A percentile compares a stretch with the other conserved stretches of the same genome.
Evolutionary conservation across 2,888 invertebrate genomes (phyloP).

Genomic region (Spicauda simplicius): DNA sequence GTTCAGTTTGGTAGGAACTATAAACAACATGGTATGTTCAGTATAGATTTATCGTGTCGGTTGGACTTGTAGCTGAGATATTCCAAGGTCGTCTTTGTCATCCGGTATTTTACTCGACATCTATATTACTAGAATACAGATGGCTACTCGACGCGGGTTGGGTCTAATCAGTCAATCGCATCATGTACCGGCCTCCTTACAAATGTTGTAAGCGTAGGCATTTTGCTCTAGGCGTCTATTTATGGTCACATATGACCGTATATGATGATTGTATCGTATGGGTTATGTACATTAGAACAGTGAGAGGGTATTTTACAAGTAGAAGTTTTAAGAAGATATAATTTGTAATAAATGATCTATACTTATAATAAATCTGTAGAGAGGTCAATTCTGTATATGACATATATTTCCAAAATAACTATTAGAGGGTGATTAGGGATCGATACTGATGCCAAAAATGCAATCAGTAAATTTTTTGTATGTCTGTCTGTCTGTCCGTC

Average conservation of each 20-base stretch:
- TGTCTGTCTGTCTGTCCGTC: too few relatives aligned
- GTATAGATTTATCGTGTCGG: slow-evolving; percentile 7
- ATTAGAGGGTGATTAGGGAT: too few relatives aligned
- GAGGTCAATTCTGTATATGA: too few relatives aligned
- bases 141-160: slow-evolving; percentile 39
- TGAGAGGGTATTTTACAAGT: background rate
- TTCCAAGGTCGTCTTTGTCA: slow-evolving; percentile 50
- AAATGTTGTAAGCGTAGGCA: slow-evolving; percentile 18
- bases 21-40: too few relatives aligned
- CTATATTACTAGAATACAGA: slow-evolving; percentile 50
- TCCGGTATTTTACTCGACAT: slow-evolving; percentile 40
- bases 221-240: slow-evolving; percentile 5
- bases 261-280: background rate
- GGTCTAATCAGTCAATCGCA: slow-evolving; percentile 45
- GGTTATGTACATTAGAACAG: background rate
- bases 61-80: slow-evolving; percentile 37
- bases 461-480: too few relatives aligned
- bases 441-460: too few relatives aligned
- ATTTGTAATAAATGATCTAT: too few relatives aligned
- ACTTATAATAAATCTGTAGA: too few relatives aligned
- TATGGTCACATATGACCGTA: background rate
- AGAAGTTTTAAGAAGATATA: too few relatives aligned
- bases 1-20: too few relatives aligned
- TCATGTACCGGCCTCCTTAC: slow-evolving; percentile 38
- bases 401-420: too few relatives aligned